Conservation (phyloP, 2,113 vertebrate genomes). For the Tetrao urogallus region DNA sequence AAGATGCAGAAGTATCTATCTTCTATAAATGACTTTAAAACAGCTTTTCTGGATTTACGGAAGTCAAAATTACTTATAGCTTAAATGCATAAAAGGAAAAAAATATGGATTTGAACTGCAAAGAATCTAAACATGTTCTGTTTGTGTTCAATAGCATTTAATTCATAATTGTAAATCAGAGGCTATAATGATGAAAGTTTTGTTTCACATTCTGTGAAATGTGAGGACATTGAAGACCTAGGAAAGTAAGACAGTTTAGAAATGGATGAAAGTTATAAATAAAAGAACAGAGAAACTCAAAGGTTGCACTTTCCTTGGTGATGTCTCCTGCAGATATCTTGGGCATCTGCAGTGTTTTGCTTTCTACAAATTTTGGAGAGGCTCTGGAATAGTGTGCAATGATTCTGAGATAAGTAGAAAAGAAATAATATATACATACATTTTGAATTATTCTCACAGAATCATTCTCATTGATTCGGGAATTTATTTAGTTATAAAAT, state of each 20-base stretch:
- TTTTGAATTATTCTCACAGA: neutral
- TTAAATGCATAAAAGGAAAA: neutral
- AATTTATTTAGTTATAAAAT: neutral
- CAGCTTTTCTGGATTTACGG: neutral
- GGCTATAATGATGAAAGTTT: neutral
- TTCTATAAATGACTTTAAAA: neutral
- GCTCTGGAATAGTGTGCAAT: neutral
- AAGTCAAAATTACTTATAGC: neutral
- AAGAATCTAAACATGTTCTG: neutral
- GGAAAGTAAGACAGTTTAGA: neutral
- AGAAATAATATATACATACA: neutral
- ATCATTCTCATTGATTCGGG: neutral
- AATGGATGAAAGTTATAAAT: neutral
- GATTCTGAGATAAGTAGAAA: neutral
- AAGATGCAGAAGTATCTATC: neutral
- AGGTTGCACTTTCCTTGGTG: neutral
- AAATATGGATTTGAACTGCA: neutral
- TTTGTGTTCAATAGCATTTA: neutral
- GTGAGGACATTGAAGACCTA: neutral
- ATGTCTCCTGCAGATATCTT: neutral
- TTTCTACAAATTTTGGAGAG: neutral
- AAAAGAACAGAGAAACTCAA: neutral
- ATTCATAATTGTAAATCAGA: neutral
- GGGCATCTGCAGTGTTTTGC: neutral
- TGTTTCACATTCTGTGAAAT: neutral